Evolutionary conservation across 2,113 vertebrate species (phyloP).

Genomic region (Lophochroa leadbeateri): DNA sequence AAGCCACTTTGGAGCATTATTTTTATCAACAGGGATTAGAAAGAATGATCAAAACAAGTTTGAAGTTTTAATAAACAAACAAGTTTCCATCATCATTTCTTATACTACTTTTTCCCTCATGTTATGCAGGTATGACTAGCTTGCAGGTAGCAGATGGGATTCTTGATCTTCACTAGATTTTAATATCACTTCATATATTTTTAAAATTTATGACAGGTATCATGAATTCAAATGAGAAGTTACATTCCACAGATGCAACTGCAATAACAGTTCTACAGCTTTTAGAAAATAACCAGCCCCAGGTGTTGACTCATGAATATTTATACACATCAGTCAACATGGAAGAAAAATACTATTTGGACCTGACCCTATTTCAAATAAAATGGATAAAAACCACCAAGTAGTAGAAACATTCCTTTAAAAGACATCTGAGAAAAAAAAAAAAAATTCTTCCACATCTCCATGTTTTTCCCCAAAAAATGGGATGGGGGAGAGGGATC

Average conservation of each 20-base stretch:
- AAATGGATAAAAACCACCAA: not conserved
- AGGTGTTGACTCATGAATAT: slow-evolving; percentile 53
- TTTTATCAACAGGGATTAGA: slow-evolving; percentile 14
- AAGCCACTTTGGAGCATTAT: not conserved
- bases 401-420: not conserved
- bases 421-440: not conserved
- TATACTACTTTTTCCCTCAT: not conserved
- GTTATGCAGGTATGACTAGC: not conserved
- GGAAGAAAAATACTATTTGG: not conserved
- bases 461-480: not conserved
- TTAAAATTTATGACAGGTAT: slow-evolving; percentile 32
- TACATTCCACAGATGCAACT: slow-evolving; percentile 17
- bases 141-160: slow-evolving; percentile 32
- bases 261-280: not conserved
- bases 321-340: not conserved
- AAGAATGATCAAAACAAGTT: slow-evolving; percentile 3
- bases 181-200: slow-evolving; percentile 50
- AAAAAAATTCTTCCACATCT: not conserved
- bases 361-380: not conserved
- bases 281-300: slow-evolving; percentile 25
- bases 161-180: slow-evolving; percentile 25
- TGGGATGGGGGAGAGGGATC: not conserved
- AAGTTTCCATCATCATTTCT: not conserved
- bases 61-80: slow-evolving; percentile 10
- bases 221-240: slow-evolving; percentile 48